A percentile compares a stretch with the other conserved stretches of the same genome.
Conservation (phyloP, 1,140 invertebrate species). For the Trinorchestia longiramus region DNA sequence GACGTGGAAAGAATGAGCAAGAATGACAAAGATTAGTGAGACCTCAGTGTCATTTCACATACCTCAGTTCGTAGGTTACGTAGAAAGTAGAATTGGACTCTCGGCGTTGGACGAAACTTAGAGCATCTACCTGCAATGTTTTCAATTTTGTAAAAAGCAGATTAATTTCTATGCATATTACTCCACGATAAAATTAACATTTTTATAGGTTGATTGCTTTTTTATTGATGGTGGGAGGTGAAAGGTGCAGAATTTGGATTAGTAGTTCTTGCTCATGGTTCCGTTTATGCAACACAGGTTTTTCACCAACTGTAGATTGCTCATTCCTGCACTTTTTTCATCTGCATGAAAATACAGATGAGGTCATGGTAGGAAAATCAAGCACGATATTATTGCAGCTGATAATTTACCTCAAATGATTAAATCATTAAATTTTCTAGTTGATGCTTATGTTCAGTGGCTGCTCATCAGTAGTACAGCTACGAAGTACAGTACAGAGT, state of each 20-base stretch:
- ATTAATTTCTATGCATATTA: not conserved
- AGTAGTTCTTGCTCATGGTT: too few relatives aligned
- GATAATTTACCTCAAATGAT: not conserved
- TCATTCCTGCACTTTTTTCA: too few relatives aligned
- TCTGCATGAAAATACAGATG: too few relatives aligned
- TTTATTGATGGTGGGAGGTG: not conserved
- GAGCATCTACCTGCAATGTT: not conserved
- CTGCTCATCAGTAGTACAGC: too few relatives aligned
- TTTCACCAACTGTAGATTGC: too few relatives aligned
- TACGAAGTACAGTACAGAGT: not conserved
- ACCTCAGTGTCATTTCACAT: not conserved
- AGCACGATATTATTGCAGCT: not conserved
- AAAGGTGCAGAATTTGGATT: not conserved
- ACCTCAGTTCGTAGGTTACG: not conserved
- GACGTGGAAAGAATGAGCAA: too few relatives aligned
- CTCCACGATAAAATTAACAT: not conserved
- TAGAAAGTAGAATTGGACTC: not conserved
- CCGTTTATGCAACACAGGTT: too few relatives aligned
- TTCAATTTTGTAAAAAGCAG: not conserved
- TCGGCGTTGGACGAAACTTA: not conserved
- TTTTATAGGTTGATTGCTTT: not conserved
- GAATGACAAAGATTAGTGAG: not conserved
- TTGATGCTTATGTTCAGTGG: not conserved
- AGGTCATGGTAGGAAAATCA: too few relatives aligned
- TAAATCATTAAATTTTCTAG: not conserved